phyloP scores from a whole-genome alignment of 2,113 vertebrate species.

The Urocynchramus pylzowi region DNA sequence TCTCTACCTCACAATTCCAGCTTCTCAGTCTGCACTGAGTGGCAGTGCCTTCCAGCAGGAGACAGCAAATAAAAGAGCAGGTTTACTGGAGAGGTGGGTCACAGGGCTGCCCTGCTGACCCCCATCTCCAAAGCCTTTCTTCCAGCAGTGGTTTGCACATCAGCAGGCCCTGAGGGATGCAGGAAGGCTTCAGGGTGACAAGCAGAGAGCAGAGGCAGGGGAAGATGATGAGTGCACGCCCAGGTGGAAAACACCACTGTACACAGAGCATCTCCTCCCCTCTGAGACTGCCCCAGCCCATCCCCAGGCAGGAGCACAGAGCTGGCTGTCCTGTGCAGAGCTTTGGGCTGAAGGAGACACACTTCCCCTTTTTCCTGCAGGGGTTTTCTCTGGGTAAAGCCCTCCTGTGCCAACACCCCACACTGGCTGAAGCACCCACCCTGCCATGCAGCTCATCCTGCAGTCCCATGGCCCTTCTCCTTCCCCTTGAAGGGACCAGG shows the following conservation, averaged over 20 bases:
- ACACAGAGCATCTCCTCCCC: neutral
- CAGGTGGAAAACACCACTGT: neutral
- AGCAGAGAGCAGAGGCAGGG: fast-evolving
- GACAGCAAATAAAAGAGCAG: neutral
- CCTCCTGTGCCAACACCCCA: neutral
- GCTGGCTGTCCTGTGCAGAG: neutral
- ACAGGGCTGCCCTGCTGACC: neutral
- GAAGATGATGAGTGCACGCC: fast-evolving
- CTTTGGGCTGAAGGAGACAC: neutral
- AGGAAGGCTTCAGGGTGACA: neutral
- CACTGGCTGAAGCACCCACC: fast-evolving
- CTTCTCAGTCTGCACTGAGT: neutral
- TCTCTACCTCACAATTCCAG: neutral
- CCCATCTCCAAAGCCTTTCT: neutral
- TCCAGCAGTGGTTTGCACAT: neutral
- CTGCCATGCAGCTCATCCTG: neutral
- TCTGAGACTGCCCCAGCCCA: neutral
- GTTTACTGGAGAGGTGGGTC: neutral
- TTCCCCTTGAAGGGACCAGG: neutral
- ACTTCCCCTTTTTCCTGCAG: neutral
- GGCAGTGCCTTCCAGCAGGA: neutral
- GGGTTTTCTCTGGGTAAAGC: neutral
- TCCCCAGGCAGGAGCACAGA: neutral
- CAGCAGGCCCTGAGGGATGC: neutral
- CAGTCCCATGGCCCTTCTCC: fast-evolving